These are phyloP conservation scores for Loripinus fragilis DNA, from an alignment of 2,888 invertebrate species.

Conservation along the genomic window DNA sequence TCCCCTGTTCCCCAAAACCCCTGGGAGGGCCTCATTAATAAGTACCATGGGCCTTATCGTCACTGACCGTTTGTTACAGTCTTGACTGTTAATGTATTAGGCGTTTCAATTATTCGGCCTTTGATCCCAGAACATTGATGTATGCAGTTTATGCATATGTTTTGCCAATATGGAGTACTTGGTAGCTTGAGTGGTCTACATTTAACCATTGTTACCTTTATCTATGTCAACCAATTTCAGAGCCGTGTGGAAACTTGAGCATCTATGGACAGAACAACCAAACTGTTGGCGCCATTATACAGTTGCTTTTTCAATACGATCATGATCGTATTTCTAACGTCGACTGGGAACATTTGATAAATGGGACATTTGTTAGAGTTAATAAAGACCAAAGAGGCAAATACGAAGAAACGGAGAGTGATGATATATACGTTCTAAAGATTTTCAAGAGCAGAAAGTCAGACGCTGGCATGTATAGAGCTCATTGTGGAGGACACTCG, in stretches of 20 bases:
- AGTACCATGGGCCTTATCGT: too few species aligned
- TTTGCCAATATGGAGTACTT: too few species aligned
- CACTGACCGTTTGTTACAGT: too few species aligned
- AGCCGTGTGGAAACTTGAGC: neutral
- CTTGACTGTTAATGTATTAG: too few species aligned
- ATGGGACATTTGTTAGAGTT: neutral
- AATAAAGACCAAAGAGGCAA: neutral
- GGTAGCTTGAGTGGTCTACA: too few species aligned
- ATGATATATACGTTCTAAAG: neutral
- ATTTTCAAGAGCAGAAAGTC: neutral
- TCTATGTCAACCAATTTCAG: neutral
- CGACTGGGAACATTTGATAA: neutral
- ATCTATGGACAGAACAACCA: neutral
- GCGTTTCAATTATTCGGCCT: too few species aligned
- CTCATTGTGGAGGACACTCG: neutral
- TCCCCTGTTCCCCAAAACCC: too few species aligned
- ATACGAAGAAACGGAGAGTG: neutral
- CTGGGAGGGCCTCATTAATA: too few species aligned
- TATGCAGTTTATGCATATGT: too few species aligned
- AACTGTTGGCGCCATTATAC: neutral
- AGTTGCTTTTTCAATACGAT: neutral
- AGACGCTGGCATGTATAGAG: neutral
- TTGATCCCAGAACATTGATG: too few species aligned
- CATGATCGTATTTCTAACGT: neutral
- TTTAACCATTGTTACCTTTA: too few species aligned